These are phyloP conservation scores for Hydrozoanthus tunicans DNA, from an alignment of 64 coral and sea anemone species.

Conservation along the genomic window DNA sequence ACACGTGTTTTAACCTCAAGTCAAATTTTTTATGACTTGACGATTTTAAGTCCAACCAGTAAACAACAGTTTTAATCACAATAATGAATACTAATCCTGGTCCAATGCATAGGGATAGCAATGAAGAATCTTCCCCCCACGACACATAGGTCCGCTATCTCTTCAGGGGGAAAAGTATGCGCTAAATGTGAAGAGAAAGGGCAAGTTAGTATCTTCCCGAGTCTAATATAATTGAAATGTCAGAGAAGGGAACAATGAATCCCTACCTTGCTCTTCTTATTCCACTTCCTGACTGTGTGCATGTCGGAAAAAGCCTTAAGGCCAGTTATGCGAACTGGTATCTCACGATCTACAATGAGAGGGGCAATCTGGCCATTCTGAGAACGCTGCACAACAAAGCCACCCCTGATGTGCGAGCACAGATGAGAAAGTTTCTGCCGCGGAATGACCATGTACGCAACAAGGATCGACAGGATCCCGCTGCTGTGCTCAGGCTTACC, in stretches of 20 bases:
- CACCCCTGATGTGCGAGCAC: not conserved
- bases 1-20: no score
- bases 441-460: slow-evolving; percentile 5
- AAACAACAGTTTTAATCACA: no score
- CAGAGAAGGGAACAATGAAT: slow-evolving; percentile 24
- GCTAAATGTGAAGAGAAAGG: slow-evolving; percentile 39
- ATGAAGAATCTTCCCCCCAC: no score
- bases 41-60: no score
- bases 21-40: no score
- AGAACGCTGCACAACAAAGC: slow-evolving; percentile 57
- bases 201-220: slow-evolving; percentile 43
- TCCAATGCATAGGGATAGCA: no score
- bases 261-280: slow-evolving; percentile 28
- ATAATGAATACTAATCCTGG: no score
- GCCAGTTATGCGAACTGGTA: slow-evolving; percentile 69
- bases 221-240: slow-evolving; percentile 14
- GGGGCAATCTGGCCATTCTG: slow-evolving; percentile 54
- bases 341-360: slow-evolving; percentile 51
- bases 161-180: slow-evolving; percentile 1
- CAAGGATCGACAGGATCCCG: slow-evolving; percentile 17
- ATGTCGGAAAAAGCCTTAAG: slow-evolving; percentile 62
- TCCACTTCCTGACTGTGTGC: slow-evolving; percentile 61
- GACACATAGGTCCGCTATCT: no score
- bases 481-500: slow-evolving; percentile 42
- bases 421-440: slow-evolving; percentile 46